These are phyloP conservation scores for Aricia agestis DNA, from an alignment of 1,140 invertebrate genomes.

Conservation along the genomic window DNA sequence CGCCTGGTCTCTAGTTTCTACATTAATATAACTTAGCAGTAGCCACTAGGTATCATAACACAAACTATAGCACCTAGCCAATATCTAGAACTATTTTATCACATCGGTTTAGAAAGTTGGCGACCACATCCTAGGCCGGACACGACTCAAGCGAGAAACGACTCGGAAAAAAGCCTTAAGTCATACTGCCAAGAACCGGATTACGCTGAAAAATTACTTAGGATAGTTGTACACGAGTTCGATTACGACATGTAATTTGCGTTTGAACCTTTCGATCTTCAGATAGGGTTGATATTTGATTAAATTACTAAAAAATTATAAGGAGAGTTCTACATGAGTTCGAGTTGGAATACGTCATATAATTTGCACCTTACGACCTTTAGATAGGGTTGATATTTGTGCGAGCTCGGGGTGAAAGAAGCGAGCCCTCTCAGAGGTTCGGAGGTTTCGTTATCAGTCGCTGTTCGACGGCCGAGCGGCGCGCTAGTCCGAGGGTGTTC, in stretches of 20 bases:
- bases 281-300: no score
- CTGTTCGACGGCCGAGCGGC: conserved; percentile 63
- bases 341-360: conserved; percentile 32
- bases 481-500: conserved; percentile 39
- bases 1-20: no score
- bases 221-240: conserved; percentile 49
- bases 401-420: conserved; percentile 56
- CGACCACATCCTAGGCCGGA: conserved; percentile 46
- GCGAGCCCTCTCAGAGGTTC: conserved; percentile 57
- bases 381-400: conserved; percentile 42
- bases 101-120: conserved; percentile 74
- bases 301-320: conserved; percentile 57
- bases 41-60: no score
- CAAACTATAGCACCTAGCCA: background rate
- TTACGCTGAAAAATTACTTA: conserved; percentile 68
- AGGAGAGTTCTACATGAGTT: conserved; percentile 38
- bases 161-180: conserved; percentile 59
- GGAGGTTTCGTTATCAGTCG: conserved; percentile 71
- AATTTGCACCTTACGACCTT: conserved; percentile 43
- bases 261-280: no score
- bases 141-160: conserved; percentile 56
- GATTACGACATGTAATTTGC: conserved; percentile 30
- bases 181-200: conserved; percentile 52
- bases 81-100: conserved; percentile 44
- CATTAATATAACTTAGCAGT: no score